These are phyloP conservation scores for Zenarchopterus dispar DNA, from an alignment of 2,797 vertebrate species.

Conservation along the genomic window DNA sequence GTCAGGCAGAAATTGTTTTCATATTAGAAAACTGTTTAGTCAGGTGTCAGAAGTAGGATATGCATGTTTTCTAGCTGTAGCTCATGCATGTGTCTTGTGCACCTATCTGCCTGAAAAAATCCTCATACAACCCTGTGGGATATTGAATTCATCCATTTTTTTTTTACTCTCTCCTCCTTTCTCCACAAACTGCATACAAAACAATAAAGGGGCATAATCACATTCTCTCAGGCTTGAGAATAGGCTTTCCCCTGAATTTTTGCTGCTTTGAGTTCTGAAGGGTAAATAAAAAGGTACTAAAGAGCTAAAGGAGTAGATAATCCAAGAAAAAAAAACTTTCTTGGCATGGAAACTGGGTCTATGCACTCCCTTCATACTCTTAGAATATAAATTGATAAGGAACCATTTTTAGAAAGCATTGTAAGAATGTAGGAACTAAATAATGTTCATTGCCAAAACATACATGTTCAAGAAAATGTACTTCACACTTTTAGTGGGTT, in stretches of 20 bases:
- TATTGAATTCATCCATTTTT: conserved; percentile 7
- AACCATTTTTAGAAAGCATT: no score
- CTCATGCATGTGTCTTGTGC: neutral
- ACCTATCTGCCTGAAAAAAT: conserved; percentile 7
- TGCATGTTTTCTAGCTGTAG: neutral
- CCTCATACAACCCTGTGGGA: neutral
- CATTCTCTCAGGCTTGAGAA: conserved; percentile 15
- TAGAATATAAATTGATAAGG: neutral
- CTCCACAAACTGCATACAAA: conserved; percentile 5
- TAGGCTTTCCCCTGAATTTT: conserved; percentile 3
- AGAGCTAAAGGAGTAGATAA: neutral
- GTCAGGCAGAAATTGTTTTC: conserved; percentile 12
- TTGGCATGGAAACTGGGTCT: neutral
- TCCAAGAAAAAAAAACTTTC: neutral
- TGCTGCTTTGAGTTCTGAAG: conserved; percentile 16
- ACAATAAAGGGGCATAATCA: conserved; percentile 4
- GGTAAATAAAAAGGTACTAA: neutral
- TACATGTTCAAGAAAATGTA: no score
- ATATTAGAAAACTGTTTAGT: conserved; percentile 6
- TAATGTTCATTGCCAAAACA: no score
- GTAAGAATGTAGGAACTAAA: no score
- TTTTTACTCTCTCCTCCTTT: neutral
- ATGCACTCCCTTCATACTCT: neutral
- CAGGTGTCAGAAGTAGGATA: conserved; percentile 1
- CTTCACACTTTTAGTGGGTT: no score